Evolutionary conservation across 1,140 invertebrate genomes (phyloP), one percentile per base, ranked within the genome.

Genomic region (Tetragonula clypearis): DNA sequence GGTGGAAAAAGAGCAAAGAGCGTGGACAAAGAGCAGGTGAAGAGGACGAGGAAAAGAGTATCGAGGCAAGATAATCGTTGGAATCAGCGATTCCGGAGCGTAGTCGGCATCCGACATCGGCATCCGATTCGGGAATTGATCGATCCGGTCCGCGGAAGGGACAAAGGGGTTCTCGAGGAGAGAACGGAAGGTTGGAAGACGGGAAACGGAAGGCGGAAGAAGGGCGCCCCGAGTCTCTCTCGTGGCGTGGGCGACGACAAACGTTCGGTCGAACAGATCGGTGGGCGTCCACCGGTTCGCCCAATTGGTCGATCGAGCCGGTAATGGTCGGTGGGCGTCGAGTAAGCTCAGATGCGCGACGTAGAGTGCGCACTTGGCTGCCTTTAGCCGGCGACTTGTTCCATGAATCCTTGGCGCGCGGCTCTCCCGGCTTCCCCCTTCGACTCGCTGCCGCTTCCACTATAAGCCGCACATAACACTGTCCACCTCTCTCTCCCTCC

Each of bases 261-360:
- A 83, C 76, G 85, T 35, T 69, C 74, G 83, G 56, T 86, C n/a
- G 58, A 49, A 79, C 72, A 86, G 91, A 91, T 92, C 90, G 89
- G 91, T 93, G 93, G 94, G 94, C 94, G 94, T 93, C 91, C 84
- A 93, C 92, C 91, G 87, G 92, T 90, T 91, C 90, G 88, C 89
- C 92, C 93, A 94, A 95, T 95, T 95, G 94, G 94, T 87, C 91
- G 93, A 93, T 93, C 92, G 90, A 83, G 78, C 78, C 73, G 92
- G 91, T 94, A 94, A 94, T 94, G 94, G 94, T 94, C 89, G 94
- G 92, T 95, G 93, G 94, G 94, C 93, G 92, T 90, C 80, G 77
- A 86, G 74, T 85, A 87, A 90, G 88, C 90, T 90, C 92, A 91
- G 90, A 92, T 94, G 93, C 93, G 93, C 92, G 79, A 83, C 89